Evolutionary conservation across 2,113 vertebrate species (phyloP), one percentile per base, ranked within the genome.

Genomic region (Grus americana): DNA sequence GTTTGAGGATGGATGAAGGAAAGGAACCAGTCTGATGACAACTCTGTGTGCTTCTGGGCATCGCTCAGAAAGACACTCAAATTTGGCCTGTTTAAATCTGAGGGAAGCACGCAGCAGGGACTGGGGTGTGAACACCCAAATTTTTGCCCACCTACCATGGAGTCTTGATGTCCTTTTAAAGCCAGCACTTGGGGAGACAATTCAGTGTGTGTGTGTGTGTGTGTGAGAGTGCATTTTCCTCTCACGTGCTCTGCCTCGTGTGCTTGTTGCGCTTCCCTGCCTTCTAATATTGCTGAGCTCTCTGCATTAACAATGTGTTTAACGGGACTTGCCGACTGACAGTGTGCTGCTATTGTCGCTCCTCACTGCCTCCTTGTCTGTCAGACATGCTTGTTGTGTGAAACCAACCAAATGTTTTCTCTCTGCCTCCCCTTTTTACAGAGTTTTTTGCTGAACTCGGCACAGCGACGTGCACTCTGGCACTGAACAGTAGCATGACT

Each of bases 381-480:
- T 73, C 55, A 30, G 59, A 12, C 1, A 1, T 72, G 30, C 78
- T 66, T 70, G 32, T 30, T 87, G 20, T 55, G 11, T 62, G 59
- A 91, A 95, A 94, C 74, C 70, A 91, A 96, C 46, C 66, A 50
- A 79, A 40, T n/a, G 38, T 92, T 95, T 84, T 95, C 42, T 94
- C 50, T 80, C 23, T 95, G 40, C 52, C 50, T 90, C 17, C 63
- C 6, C 42, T 87, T 49, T 76, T 75, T 86, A 29, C 97, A 99
- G 99, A 99, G 67, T 95, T 99, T 97, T 98, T 99, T 96, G 76
- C 95, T 38, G 98, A 99, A 81, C 98, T 99, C 96, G 98, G 98
- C 96, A 59, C 97, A 22, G 97, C 86, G 1, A 86, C 98, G 8
- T 98, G 98, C 6, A 50, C 97, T 23, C 92, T 99, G 96, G 98